Conservation (phyloP, 2,797 vertebrate genomes). For the Enteromius thamalakanensis region DNA sequence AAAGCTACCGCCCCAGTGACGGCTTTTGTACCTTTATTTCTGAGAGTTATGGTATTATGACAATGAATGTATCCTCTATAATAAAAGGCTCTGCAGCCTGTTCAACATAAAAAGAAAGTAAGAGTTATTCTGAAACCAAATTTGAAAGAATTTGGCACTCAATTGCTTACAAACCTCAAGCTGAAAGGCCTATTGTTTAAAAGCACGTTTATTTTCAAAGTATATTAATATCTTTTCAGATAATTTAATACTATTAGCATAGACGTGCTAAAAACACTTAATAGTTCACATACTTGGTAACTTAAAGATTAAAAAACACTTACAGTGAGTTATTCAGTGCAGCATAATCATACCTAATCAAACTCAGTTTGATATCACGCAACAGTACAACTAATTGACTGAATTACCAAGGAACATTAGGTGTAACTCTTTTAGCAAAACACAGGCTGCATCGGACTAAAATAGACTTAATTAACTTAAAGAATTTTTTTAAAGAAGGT, state of each 20-base stretch:
- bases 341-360: constrained; percentile 39
- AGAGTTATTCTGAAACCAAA: background rate
- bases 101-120: background rate
- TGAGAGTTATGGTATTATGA: background rate
- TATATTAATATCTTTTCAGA: constrained; percentile 35
- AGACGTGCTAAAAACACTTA: constrained; percentile 19
- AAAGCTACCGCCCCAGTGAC: no score
- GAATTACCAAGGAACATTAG: constrained; percentile 46
- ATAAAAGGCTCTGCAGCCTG: background rate
- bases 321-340: constrained; percentile 12
- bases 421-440: constrained; percentile 31
- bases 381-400: constrained; percentile 42
- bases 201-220: constrained; percentile 1
- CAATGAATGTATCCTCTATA: background rate
- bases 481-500: background rate
- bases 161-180: constrained; percentile 24
- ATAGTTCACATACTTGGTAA: constrained; percentile 22
- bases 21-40: no score
- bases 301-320: constrained; percentile 22
- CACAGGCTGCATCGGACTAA: constrained; percentile 6
- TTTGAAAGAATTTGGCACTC: background rate
- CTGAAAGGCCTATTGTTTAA: constrained; percentile 35
- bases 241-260: constrained; percentile 36
- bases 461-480: constrained; percentile 27
- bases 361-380: constrained; percentile 35